Conservation (phyloP, 2,113 vertebrate species). For the Ciconia maguari region DNA sequence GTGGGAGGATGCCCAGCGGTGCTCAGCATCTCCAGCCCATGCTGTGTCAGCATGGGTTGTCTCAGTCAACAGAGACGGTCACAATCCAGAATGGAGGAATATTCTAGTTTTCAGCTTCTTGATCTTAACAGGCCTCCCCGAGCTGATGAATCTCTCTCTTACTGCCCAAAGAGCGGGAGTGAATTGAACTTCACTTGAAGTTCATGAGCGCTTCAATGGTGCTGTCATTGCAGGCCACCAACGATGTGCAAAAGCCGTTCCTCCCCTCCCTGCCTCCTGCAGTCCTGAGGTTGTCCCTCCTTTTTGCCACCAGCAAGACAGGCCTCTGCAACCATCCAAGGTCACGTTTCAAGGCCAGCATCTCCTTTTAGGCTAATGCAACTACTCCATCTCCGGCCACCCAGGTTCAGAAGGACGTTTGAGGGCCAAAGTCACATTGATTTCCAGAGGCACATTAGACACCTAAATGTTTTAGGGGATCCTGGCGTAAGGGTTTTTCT, state of each 20-base stretch:
- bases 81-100: background rate
- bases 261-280: background rate
- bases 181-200: background rate
- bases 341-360: background rate
- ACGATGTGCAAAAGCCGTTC: background rate
- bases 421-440: background rate
- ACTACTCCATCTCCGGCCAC: background rate
- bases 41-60: accelerated
- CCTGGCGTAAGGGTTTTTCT: background rate
- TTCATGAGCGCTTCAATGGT: accelerated
- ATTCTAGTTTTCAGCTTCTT: background rate
- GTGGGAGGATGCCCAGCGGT: background rate
- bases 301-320: background rate
- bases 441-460: background rate
- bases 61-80: background rate
- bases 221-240: background rate
- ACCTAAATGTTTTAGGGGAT: background rate
- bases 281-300: background rate
- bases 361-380: background rate
- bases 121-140: background rate
- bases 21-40: background rate
- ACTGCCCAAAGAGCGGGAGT: background rate
- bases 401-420: background rate
- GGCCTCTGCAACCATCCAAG: background rate
- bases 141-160: background rate